Evolutionary conservation across 2,888 invertebrate species (phyloP).

Genomic region (Stictocephala bisonia): DNA sequence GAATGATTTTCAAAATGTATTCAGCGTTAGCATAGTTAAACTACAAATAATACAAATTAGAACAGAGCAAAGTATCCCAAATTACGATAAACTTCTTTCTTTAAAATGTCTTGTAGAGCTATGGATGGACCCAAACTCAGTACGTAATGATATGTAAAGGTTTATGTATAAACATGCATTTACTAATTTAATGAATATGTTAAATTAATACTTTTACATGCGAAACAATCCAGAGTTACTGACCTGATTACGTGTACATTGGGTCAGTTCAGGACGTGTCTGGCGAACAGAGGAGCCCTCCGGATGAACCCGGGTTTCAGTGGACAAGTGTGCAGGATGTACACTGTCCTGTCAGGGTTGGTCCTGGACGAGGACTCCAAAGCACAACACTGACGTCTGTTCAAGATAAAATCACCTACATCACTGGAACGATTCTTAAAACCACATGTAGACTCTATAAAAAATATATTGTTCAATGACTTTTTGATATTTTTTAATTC

Average conservation of each 20-base stretch:
- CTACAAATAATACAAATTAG: no score
- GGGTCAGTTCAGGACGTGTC: constrained; percentile 64
- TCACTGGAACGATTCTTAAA: not conserved
- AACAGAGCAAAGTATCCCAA: no score
- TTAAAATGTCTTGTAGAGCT: no score
- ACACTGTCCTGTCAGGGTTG: constrained; percentile 23
- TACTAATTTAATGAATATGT: no score
- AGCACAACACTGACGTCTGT: constrained; percentile 38
- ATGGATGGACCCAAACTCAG: no score
- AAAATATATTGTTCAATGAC: constrained; percentile 21
- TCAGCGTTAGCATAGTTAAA: no score
- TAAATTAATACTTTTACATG: no score
- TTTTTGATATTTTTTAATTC: constrained; percentile 25
- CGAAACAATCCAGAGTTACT: no score
- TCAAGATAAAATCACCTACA: constrained; percentile 14
- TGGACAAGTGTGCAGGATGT: constrained; percentile 35
- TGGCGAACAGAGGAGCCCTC: constrained; percentile 53
- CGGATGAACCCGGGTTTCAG: constrained; percentile 11
- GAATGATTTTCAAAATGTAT: no score
- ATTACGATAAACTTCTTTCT: no score
- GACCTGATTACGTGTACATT: constrained; percentile 31
- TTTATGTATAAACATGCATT: no score
- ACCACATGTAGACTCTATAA: constrained; percentile 30
- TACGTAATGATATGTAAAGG: no score
- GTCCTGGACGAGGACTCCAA: constrained; percentile 43